Base-by-base conservation (phyloP, 2,113 vertebrate species). In the Indicator indicator region DNA sequence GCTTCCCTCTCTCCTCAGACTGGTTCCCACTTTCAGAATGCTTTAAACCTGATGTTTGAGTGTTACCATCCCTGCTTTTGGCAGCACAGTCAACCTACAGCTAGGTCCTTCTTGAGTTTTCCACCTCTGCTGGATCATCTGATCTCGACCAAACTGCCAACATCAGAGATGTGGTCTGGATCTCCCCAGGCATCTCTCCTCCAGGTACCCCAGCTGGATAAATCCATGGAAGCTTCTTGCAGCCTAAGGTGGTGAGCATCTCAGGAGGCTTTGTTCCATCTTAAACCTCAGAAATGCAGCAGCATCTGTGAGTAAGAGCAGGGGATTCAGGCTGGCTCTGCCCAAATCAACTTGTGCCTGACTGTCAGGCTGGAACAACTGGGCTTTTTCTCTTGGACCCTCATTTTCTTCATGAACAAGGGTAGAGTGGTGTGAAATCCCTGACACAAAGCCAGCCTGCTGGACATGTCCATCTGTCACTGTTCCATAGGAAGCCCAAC, bases 401-500 rank as follows among this genome's bases (percentile, higher is more conserved):
- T 30, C 23, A 0, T 75, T 92, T 54, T 58, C 38, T n/a, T 24
- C 44, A 0, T 0, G 0, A 4, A 8, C 42, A 9, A 1, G 0
- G 3, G 20, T 9, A 69, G 32, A 5, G 50, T 33, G 0, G 0
- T 13, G 33, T 55, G 67, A 24, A 19, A 11, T 23, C 27, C 74
- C 26, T 1, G 2, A 1, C 18, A 63, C 8, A 12, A 21, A 54
- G 10, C 21, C 15, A 4, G 42, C 2, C 55, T 4, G 2, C 38
- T 38, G 64, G 19, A 52, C 12, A 0, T 2, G 23, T 18, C 1
- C 82, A 24, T 21, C 89, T 16, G 0, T 30, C 72, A 12, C 32
- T 33, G 24, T 18, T 4, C 63, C 6, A 0, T 7, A 5, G 59
- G 15, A 16, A 72, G 13, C 59, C 86, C 79, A 55, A 5, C 42